A percentile compares a stretch with the other conserved stretches of the same genome.
phyloP scores from a whole-genome alignment of 2,888 invertebrate species.

The Dendrolimus pini region DNA sequence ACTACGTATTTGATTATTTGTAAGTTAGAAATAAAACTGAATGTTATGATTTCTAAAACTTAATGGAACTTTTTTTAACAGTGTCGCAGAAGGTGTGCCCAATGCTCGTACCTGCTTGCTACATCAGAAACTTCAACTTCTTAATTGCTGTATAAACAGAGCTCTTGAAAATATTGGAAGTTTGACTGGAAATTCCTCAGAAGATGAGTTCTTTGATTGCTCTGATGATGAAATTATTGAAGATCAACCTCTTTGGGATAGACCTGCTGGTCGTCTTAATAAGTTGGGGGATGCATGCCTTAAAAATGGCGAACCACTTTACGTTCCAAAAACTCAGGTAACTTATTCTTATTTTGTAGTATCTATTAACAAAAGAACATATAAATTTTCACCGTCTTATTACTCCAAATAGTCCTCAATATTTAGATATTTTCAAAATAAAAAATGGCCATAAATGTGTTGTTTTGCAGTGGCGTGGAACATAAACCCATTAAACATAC shows the following conservation, averaged over 20 bases:
- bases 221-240: slow-evolving; percentile 75
- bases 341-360: neutral
- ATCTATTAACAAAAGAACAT: no score
- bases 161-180: slow-evolving; percentile 58
- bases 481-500: no score
- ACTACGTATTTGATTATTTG: neutral
- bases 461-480: no score
- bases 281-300: slow-evolving; percentile 53
- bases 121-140: slow-evolving; percentile 95
- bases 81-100: slow-evolving; percentile 87
- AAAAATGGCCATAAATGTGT: no score
- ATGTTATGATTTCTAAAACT: slow-evolving; percentile 3
- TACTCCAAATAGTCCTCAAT: no score
- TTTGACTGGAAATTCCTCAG: slow-evolving; percentile 47
- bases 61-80: slow-evolving; percentile 47
- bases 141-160: slow-evolving; percentile 86
- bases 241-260: slow-evolving; percentile 59
- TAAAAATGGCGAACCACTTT: slow-evolving; percentile 59
- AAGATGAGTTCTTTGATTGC: slow-evolving; percentile 90
- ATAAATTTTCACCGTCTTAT: no score
- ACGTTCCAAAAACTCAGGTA: slow-evolving; percentile 64
- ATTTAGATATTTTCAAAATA: no score
- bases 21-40: neutral
- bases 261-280: slow-evolving; percentile 52
- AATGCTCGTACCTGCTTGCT: slow-evolving; percentile 93